A percentile compares a stretch with the other conserved stretches of the same genome.
Evolutionary conservation across 1,140 invertebrate genomes (phyloP).

Genomic region (Tetragnatha versicolor): DNA sequence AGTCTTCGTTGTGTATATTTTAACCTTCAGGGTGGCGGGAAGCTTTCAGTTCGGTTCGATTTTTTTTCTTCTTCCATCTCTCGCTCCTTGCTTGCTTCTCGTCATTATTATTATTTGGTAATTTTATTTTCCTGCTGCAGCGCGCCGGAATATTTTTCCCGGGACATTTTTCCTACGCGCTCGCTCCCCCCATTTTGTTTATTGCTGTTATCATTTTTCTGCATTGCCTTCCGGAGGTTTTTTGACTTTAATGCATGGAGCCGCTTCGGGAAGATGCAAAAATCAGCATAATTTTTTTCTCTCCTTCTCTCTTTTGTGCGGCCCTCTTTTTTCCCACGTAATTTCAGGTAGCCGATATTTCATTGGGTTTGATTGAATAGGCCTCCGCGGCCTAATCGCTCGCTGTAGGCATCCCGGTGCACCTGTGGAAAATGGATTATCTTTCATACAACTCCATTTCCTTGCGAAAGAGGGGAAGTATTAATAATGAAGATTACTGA

Average conservation of each 20-base stretch:
- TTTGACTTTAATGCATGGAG: constrained; percentile 50
- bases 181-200: constrained; percentile 19
- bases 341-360: constrained; percentile 11
- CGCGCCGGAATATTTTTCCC: constrained; percentile 20
- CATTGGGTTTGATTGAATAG: constrained; percentile 35
- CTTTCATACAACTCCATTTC: constrained; percentile 11
- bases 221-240: constrained; percentile 41
- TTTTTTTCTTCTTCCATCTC: background rate
- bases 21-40: constrained; percentile 16
- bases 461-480: too few relatives aligned
- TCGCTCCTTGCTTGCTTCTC: background rate
- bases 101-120: constrained; percentile 44
- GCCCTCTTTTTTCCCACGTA: background rate
- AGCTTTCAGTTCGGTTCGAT: constrained; percentile 6
- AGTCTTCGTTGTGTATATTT: constrained; percentile 19
- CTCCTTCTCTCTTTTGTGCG: background rate
- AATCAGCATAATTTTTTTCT: constrained; percentile 18
- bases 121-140: constrained; percentile 40
- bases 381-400: background rate
- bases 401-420: background rate
- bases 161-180: too few relatives aligned
- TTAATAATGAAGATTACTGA: too few relatives aligned
- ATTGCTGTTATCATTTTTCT: constrained; percentile 50
- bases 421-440: constrained; percentile 17
- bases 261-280: constrained; percentile 29